Evolutionary conservation across 2,113 vertebrate species (phyloP).

Genomic region (Lates calcarifer): DNA sequence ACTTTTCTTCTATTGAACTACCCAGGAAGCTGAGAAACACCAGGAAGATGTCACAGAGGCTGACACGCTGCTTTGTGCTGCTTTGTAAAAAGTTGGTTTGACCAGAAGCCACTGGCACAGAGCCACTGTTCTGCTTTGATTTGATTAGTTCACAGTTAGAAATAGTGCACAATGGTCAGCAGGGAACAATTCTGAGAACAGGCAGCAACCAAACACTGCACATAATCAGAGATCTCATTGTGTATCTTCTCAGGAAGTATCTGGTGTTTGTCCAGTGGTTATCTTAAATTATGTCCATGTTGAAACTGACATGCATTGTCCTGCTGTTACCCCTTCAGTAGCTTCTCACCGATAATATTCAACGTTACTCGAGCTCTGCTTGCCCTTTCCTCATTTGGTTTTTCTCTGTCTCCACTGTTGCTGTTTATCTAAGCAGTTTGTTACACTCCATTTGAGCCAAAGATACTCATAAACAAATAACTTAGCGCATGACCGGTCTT

Average conservation of each 20-base stretch:
- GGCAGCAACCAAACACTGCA: slow-evolving; percentile 6
- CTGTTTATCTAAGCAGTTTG: slow-evolving; percentile 26
- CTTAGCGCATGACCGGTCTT: background rate
- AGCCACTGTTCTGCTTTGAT: slow-evolving; percentile 45
- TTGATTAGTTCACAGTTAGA: slow-evolving; percentile 53
- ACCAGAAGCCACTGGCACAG: slow-evolving; percentile 36
- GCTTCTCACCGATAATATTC: background rate
- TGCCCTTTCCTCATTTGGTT: background rate
- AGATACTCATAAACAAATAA: slow-evolving; percentile 31
- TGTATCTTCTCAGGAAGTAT: slow-evolving; percentile 9
- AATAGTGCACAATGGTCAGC: slow-evolving; percentile 17
- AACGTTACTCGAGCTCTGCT: background rate
- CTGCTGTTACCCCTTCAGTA: background rate
- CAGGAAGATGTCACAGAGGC: slow-evolving; percentile 20
- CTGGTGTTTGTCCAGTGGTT: background rate
- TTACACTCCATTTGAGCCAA: slow-evolving; percentile 41
- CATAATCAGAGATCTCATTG: slow-evolving; percentile 15
- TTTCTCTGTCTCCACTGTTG: background rate
- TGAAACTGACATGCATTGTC: background rate
- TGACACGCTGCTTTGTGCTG: slow-evolving; percentile 25
- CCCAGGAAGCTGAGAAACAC: slow-evolving; percentile 25
- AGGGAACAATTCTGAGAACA: slow-evolving; percentile 19
- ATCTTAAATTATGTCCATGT: background rate
- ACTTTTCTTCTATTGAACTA: slow-evolving; percentile 34
- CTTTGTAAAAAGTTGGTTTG: slow-evolving; percentile 19